These are phyloP conservation scores for Phyllostomus discolor DNA, from an alignment of 2,113 vertebrate species.

Conservation along the genomic window DNA sequence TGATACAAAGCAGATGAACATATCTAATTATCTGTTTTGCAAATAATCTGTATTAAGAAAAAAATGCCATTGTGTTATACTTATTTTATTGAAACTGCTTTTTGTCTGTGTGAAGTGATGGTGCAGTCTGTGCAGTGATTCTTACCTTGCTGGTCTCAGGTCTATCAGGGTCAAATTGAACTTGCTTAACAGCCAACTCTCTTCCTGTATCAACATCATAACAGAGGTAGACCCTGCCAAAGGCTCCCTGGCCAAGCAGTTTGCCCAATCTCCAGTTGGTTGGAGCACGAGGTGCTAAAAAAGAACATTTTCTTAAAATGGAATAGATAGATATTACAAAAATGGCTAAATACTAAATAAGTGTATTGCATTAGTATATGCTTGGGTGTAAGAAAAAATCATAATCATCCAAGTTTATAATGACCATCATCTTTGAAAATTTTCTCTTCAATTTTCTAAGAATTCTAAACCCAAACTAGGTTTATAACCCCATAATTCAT, in stretches of 20 bases:
- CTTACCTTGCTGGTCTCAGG: conserved; percentile 98
- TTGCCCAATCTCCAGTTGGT: conserved; percentile 98
- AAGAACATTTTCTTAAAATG: conserved; percentile 53
- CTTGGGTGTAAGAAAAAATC: not conserved
- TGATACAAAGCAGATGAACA: not conserved
- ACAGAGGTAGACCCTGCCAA: conserved; percentile 95
- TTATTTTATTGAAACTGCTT: not conserved
- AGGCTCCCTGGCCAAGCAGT: conserved; percentile 95
- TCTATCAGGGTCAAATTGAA: conserved; percentile 98
- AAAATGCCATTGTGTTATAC: not conserved
- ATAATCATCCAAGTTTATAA: not conserved
- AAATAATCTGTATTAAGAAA: conserved; percentile 28
- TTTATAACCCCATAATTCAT: not conserved
- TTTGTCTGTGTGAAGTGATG: not conserved
- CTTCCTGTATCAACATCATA: conserved; percentile 97
- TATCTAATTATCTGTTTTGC: not conserved
- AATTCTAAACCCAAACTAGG: conserved; percentile 14
- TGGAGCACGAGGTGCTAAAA: conserved; percentile 95
- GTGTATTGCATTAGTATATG: not conserved
- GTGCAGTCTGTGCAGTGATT: not conserved
- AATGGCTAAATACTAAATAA: conserved; percentile 10
- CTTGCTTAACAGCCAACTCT: conserved; percentile 97
- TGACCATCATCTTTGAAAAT: not conserved
- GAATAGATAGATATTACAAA: not conserved
- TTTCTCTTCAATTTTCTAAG: not conserved